These are phyloP conservation scores for Dasyprocta punctata DNA, from an alignment of 2,113 vertebrate genomes.

Conservation along the genomic window DNA sequence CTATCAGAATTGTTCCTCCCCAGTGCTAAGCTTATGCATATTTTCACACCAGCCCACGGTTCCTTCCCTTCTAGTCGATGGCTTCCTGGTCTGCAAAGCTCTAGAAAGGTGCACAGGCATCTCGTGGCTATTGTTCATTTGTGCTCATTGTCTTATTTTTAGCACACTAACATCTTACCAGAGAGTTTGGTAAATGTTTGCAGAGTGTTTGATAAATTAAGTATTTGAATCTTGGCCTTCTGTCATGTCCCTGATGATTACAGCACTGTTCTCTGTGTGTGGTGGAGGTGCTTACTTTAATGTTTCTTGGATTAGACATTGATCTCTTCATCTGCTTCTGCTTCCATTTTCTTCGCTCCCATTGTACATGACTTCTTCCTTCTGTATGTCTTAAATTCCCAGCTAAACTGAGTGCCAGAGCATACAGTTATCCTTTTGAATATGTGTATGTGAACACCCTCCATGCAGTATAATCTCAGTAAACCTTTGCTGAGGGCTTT, in stretches of 20 bases:
- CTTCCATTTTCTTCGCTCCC: not conserved
- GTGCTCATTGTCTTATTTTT: not conserved
- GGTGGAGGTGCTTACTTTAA: not conserved
- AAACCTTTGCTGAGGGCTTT: not conserved
- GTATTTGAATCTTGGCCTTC: not conserved
- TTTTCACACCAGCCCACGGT: too few relatives aligned
- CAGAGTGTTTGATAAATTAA: not conserved
- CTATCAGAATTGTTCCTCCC: not conserved
- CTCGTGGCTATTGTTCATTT: not conserved
- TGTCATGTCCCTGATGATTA: not conserved
- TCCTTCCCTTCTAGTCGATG: not conserved
- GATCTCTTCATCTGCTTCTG: not conserved
- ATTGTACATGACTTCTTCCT: not conserved
- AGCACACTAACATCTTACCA: not conserved
- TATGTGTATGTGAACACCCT: not conserved
- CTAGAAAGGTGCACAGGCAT: not conserved
- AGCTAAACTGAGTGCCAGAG: not conserved
- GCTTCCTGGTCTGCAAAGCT: not conserved
- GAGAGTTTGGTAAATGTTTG: not conserved
- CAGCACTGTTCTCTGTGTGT: not conserved
- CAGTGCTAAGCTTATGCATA: fast-evolving
- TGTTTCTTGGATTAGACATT: not conserved
- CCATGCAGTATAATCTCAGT: not conserved
- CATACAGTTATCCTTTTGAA: not conserved
- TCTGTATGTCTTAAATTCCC: not conserved